These are phyloP conservation scores for Lagopus muta DNA, from an alignment of 2,113 vertebrate genomes.

Conservation along the genomic window DNA sequence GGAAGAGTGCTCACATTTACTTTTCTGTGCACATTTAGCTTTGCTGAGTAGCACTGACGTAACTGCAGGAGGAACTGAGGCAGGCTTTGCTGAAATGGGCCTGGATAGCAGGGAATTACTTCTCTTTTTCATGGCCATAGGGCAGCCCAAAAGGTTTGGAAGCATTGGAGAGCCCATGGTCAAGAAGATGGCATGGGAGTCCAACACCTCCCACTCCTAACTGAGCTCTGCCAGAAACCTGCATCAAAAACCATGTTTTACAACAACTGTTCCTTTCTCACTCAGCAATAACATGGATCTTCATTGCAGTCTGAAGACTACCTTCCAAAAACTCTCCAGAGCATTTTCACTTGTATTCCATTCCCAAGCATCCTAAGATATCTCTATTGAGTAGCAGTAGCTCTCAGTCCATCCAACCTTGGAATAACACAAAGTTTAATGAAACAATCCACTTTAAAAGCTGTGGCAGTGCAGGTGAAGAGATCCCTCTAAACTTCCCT, in stretches of 20 bases:
- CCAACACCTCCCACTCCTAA: neutral
- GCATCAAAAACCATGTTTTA: accelerated
- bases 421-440: neutral
- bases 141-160: neutral
- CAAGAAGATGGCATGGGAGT: neutral
- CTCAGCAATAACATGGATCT: accelerated
- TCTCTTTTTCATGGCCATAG: neutral
- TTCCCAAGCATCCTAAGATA: neutral
- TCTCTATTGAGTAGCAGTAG: neutral
- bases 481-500: neutral
- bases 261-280: neutral
- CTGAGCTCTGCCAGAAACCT: accelerated
- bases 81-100: neutral
- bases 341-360: neutral
- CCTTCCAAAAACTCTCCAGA: neutral
- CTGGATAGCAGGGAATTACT: accelerated
- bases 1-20: accelerated
- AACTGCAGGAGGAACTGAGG: neutral
- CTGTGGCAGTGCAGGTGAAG: neutral
- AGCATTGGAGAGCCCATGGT: accelerated
- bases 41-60: neutral
- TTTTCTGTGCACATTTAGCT: accelerated
- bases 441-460: neutral
- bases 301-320: no score
- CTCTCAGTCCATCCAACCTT: neutral